Base-by-base conservation (phyloP, 2,888 invertebrate genomes). In the Metalampra italica region DNA sequence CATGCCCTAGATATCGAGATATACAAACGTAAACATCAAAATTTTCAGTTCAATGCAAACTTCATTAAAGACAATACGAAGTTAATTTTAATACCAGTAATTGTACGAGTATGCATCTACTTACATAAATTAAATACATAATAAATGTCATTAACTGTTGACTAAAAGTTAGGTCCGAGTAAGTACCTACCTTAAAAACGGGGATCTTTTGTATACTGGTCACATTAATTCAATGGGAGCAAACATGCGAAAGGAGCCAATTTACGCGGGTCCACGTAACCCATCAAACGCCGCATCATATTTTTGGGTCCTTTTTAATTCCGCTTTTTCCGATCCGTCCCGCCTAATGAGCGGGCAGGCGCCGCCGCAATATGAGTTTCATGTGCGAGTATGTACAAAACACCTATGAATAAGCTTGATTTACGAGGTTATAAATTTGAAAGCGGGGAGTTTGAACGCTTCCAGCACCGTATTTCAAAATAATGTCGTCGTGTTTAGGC, bases 351-450 rank as follows among this genome's bases (percentile, higher is more conserved):
- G 62, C 60, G 43, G 42, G 49, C 45, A 15, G 42, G 42, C 5
- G 34, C 53, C 49, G 45, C 48, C 50, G 60, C 62, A 58, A 65
- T 65, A 62, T 59, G 68, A 64, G 68, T 64, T 64, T 59, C 66
- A 56, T 52, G n/a, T n/a, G n/a, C n/a, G n/a, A n/a, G n/a, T n/a
- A 58, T 63, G 69, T 66, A 67, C 71, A 71, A 70, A 72, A 73
- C 68, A 69, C 69, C 65, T 71, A 72, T 73, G 73, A 75, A 73
- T 73, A 71, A 69, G 57, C 62, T 57, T 75, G 75, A 77, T 77
- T 75, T 76, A 76, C 64, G 64, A 56, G 51, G 68, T 51, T 70
- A 75, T 77, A 75, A 75, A 77, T 77, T 72, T 66, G 61, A 62
- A 63, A 63, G 60, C 62, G 60, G 63, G 59, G 64, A 59, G 60